Evolutionary conservation across 2,888 invertebrate genomes (phyloP), one percentile per base, ranked within the genome.

Genomic region (Cephus nigrinus): DNA sequence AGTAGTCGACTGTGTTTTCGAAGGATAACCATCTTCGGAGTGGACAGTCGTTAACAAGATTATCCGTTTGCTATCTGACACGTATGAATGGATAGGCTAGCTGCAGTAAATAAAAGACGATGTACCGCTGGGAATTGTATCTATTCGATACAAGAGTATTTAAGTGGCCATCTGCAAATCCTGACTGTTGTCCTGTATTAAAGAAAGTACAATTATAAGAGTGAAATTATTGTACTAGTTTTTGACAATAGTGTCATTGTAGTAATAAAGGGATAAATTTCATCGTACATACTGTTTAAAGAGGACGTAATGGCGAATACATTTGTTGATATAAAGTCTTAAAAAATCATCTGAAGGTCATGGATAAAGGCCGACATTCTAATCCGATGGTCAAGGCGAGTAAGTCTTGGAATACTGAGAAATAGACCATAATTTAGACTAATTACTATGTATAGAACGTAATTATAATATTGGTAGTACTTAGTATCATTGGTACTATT

Each of bases 61-160:
- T 86, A 84, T 83, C 84, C 76, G 75, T 77, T 79, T 78, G 76
- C 82, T 79, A 86, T 86, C 85, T 87, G 88, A 87, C 86, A 83
- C 76, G 75, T 82, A 85, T 76, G 79, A 83, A 86, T 87, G 80
- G 75, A 77, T 77, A 30, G 23, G 36, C 32, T 32, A 71, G 73
- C 75, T 34, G 69, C 73, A 33, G 74, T 68, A 75, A 77, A 83
- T 84, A 82, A 79, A 85, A 82, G 79, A 78, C 76, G 40, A 73
- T 55, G 73, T 72, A 40, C 40, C 31, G 71, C 15, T 72, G 12
- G 11, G 11, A 33, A 71, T 71, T 12, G 31, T 33, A 33, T 55
- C 55, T 55, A 23, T 55, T 55, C 9, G 55, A 55, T 23, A 9
- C 23, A 40, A 5, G 9, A 23, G 40, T 15, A 40, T 55, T 55